Base-by-base conservation (phyloP, 2,113 vertebrate genomes). In the Microcebus lehilahytsara region DNA sequence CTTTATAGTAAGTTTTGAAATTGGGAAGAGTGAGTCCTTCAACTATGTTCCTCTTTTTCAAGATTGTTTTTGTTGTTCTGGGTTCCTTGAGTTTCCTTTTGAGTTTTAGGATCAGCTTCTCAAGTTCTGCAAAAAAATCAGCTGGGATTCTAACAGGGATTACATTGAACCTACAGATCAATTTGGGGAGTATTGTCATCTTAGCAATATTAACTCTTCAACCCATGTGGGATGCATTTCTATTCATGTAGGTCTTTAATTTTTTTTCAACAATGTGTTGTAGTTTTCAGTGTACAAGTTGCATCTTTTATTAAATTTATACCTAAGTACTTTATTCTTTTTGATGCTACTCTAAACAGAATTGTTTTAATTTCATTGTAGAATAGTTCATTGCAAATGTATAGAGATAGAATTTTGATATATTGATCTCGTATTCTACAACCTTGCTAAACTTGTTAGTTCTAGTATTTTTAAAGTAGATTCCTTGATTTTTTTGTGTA, bases 1-100 rank as follows among this genome's bases (percentile, higher is more conserved):
- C 71, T 94, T 49, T 77, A 14, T 85, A 87, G 51, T 42, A 90
- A 92, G 27, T 71, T 85, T 46, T 88, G 66, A 91, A 94, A 96
- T 53, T 84, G 51, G 51, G 23, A 95, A 85, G 37, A 77, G 8
- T 75, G n/a, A 96, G 8, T 80, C 40, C 51, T 92, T 51, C 71
- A 90, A 56, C 49, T 90, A 10, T 56, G 84, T 72, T 92, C 78
- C 40, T 85, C 22, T 81, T 94, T 87, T 79, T 56, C 30, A 34
- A 93, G 42, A 83, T 23, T 85, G 51, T 85, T 90, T 86, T 92
- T 53, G 32, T 49, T 87, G 11, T 46, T 83, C 74, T 81, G 42
- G 75, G 14, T 86, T 95, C 40, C 42, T 60, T 72, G 37, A 80
- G 16, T 92, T 75, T 95, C 67, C 67, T 49, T 30, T 17, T 56